Conservation (phyloP, 2,888 invertebrate genomes). For the Protodeltote pygarga region DNA sequence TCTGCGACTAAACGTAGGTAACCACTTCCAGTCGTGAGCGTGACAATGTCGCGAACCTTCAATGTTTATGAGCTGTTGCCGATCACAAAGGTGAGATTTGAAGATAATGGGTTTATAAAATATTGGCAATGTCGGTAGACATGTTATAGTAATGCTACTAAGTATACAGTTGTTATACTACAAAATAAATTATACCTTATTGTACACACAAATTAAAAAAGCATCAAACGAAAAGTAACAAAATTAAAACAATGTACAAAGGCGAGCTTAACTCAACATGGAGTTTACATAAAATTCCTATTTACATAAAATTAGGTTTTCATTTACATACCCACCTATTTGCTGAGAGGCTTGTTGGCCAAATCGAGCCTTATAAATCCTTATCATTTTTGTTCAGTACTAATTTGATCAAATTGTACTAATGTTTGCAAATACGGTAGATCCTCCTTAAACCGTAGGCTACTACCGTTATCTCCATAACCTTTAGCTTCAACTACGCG, state of each 20-base stretch:
- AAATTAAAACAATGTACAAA: too few relatives aligned
- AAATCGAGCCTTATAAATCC: too few relatives aligned
- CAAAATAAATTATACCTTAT: too few relatives aligned
- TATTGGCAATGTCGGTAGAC: slow-evolving; percentile 20
- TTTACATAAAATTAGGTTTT: too few relatives aligned
- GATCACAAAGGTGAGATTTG: slow-evolving; percentile 37
- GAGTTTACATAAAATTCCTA: too few relatives aligned
- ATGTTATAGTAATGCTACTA: too few relatives aligned
- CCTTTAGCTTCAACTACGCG: slow-evolving; percentile 64
- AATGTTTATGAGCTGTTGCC: slow-evolving; percentile 53
- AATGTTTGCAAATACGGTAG: slow-evolving; percentile 59
- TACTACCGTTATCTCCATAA: slow-evolving; percentile 60
- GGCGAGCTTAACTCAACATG: too few relatives aligned
- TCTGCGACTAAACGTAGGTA: slow-evolving; percentile 42
- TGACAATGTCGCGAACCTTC: slow-evolving; percentile 54
- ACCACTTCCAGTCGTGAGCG: slow-evolving; percentile 57
- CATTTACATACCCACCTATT: too few relatives aligned
- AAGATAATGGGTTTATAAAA: slow-evolving; percentile 23
- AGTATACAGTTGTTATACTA: too few relatives aligned
- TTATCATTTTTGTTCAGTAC: not conserved
- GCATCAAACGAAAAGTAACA: too few relatives aligned
- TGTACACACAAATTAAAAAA: too few relatives aligned
- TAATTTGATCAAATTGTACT: slow-evolving; percentile 26
- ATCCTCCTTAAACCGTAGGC: slow-evolving; percentile 50
- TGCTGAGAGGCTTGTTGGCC: too few relatives aligned